Evolutionary conservation across 2,888 invertebrate genomes (phyloP), one percentile per base, ranked within the genome.

Genomic region (Cryptus viduatorius): DNA sequence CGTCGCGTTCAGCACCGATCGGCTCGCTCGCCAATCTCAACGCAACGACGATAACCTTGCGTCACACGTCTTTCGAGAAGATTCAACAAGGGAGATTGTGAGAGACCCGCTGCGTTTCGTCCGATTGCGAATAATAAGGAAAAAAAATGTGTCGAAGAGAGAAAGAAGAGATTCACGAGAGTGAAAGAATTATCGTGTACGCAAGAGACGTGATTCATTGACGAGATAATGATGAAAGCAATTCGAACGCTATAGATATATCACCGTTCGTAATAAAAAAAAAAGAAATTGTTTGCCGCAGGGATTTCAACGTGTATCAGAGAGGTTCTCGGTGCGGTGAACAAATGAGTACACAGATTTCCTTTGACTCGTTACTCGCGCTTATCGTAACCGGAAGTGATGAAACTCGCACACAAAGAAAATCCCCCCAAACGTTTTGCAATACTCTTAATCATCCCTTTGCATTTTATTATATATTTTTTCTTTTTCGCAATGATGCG

Each of bases 1-100:
- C 12, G 46, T 67, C 46, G 67, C 16, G 12, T 19, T 24, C 46
- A 37, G 53, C 78, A 65, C 50, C 82, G 82, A 79, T 80, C 80
- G 69, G 78, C 65, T 75, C 75, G 76, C 79, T 82, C 72, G 65
- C 78, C 84, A 83, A 85, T 87, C 86, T 84, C 84, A 73, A 64
- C 71, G 64, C 79, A 79, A 79, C 82, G 84, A 87, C 80, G 86
- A 87, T 86, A 87, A 87, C 86, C 87, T 87, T 85, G 86, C 83
- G 85, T 67, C 82, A 84, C 82, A 84, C 85, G 80, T 83, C 75
- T 78, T 37, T 64, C 82, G 79, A 85, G 83, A 59, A 48, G 68
- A 82, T 79, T 71, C 75, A 79, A 69, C 73, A 75, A 82, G 78
- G 82, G 82, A 82, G 81, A 82, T 79, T 65, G 77, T 65, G 76